Evolutionary conservation across 2,797 vertebrate species (phyloP).

Genomic region (Liasis olivaceus): DNA sequence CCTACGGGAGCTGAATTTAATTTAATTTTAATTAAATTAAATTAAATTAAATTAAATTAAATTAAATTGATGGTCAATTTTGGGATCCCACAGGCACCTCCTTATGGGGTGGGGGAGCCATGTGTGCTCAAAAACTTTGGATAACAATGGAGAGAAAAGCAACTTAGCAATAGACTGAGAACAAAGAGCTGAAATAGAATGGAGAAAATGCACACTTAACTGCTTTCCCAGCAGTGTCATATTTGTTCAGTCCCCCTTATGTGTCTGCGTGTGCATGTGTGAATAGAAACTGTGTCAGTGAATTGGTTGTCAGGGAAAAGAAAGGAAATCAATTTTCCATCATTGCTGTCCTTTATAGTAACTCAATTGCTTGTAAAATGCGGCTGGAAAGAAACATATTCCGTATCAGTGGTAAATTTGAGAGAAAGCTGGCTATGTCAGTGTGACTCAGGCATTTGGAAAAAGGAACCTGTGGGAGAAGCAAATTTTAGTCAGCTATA

Average conservation of each 20-base stretch:
- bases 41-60: no score
- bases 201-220: slow-evolving; percentile 18
- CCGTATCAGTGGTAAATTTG: not conserved
- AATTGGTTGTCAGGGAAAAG: slow-evolving; percentile 20
- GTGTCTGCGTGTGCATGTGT: not conserved
- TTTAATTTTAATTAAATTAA: no score
- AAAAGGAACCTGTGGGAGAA: not conserved
- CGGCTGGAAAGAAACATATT: slow-evolving; percentile 3
- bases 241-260: slow-evolving; percentile 25
- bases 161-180: not conserved
- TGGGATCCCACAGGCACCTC: no score
- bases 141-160: no score
- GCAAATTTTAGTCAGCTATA: slow-evolving; percentile 23
- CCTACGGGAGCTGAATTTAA: no score
- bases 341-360: slow-evolving; percentile 22
- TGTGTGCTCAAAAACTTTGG: no score
- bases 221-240: slow-evolving; percentile 26
- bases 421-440: not conserved
- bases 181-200: not conserved
- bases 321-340: slow-evolving; percentile 16
- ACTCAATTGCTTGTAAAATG: slow-evolving; percentile 1
- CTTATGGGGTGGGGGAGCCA: no score
- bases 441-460: not conserved
- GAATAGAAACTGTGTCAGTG: not conserved
- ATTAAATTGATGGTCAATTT: no score